A percentile compares a stretch with the other conserved stretches of the same genome.
phyloP scores from a whole-genome alignment of 37 sponge, comb jelly and placozoan genomes.

The Aplysina aerophoba region DNA sequence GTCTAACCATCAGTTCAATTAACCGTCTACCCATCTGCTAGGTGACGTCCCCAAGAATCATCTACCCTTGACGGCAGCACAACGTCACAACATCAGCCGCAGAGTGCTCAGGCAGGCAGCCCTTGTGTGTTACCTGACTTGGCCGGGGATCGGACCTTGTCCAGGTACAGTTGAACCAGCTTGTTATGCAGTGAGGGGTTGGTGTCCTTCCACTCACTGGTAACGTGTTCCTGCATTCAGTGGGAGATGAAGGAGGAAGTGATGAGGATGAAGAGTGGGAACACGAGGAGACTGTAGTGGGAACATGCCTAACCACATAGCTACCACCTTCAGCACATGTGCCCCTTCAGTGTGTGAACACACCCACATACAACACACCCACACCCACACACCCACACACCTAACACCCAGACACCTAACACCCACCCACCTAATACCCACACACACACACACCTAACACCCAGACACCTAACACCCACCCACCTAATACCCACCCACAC shows the following conservation, averaged over 20 bases:
- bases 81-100: neutral
- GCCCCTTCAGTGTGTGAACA: neutral
- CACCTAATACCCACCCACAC: too few species aligned
- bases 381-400: too few species aligned
- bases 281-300: neutral
- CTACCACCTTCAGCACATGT: neutral
- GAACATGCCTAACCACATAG: constrained; percentile 6
- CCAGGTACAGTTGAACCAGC: constrained; percentile 61
- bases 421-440: too few species aligned
- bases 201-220: constrained; percentile 62
- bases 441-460: too few species aligned
- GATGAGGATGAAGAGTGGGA: neutral
- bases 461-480: too few species aligned
- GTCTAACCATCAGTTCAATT: too few species aligned
- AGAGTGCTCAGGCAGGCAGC: neutral
- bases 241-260: neutral
- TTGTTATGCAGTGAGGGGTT: constrained; percentile 68
- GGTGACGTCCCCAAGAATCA: too few species aligned
- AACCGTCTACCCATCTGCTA: too few species aligned
- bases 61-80: too few species aligned
- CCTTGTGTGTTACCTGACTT: neutral
- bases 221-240: constrained; percentile 69
- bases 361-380: neutral
- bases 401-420: too few species aligned
- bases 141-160: neutral